A percentile compares a stretch with the other conserved stretches of the same genome.
These are phyloP conservation scores for Centropyge bicolor DNA, from an alignment of 2,797 vertebrate genomes.

Conservation along the genomic window DNA sequence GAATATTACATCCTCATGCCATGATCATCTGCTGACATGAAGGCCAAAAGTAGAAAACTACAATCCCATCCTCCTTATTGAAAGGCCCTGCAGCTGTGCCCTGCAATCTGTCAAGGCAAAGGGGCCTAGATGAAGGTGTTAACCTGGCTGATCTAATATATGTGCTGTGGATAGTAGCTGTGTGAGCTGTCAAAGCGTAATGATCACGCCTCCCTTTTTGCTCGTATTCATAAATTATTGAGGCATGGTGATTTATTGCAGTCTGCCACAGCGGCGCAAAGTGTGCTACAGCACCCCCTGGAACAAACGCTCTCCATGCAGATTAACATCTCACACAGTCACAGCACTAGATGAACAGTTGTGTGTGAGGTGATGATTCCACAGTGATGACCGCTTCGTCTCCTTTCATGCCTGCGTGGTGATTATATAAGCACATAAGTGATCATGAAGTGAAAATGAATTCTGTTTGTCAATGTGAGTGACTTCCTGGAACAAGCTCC, in stretches of 20 bases:
- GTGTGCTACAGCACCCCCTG: slow-evolving; percentile 17
- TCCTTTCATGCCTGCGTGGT: background rate
- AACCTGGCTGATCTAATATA: slow-evolving; percentile 51
- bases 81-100: slow-evolving; percentile 22
- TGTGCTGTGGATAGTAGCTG: slow-evolving; percentile 31
- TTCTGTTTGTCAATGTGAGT: background rate
- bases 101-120: slow-evolving; percentile 20
- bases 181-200: slow-evolving; percentile 49
- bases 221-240: slow-evolving; percentile 59
- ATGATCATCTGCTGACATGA: background rate
- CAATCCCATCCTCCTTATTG: background rate
- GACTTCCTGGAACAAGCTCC: background rate
- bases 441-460: background rate
- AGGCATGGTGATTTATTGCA: slow-evolving; percentile 52
- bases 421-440: background rate
- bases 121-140: slow-evolving; percentile 36
- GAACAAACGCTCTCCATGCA: slow-evolving; percentile 19
- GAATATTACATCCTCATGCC: background rate
- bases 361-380: slow-evolving; percentile 7
- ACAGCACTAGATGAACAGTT: slow-evolving; percentile 12
- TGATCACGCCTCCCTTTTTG: slow-evolving; percentile 50
- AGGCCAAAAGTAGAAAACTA: slow-evolving; percentile 1
- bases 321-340: slow-evolving; percentile 16
- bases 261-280: slow-evolving; percentile 5
- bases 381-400: background rate